Base-by-base conservation (phyloP, 2,113 vertebrate genomes). In the Nothobranchius furzeri region DNA sequence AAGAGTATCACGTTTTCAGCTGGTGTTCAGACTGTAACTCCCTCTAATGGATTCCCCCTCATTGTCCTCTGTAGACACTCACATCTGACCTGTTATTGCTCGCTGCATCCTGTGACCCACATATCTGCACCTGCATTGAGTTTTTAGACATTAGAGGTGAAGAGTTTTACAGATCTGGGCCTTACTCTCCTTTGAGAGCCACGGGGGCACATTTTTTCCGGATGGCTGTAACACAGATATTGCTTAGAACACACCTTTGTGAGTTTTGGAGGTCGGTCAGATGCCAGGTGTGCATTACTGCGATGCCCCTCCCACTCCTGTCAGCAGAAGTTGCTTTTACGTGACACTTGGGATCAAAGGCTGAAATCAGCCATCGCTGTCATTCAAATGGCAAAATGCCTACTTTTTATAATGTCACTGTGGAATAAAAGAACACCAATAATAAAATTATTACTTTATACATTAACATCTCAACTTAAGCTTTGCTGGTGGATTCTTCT, bases 171-270 rank as follows among this genome's bases (percentile, higher is more conserved):
- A 11, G 75, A 82, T 85, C 72, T 87, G 66, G 82, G 80, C 40
- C 78, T 83, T 9, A 17, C 52, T 71, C 82, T 79, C 82, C 83
- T 76, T 72, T 59, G 68, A 79, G 78, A 85, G 70, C 80, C 60
- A 82, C 24, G 40, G 9, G 43, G 69, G 74, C 81, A 79, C 68
- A 78, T 76, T 81, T 85, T 86, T 79, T 50, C 35, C 68, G 84
- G 88, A 88, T 87, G 83, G 88, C 84, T 82, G 70, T 24, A 61
- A 86, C 86, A 76, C 54, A 68, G 59, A 85, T 87, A 84, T 73
- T 82, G 86, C 82, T 85, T 76, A 76, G 74, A 81, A 85, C 74
- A 85, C 82, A 69, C 64, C 77, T 54, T 62, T 24, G 52, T 35
- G 55, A 70, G 70, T 87, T 84, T 83, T 85, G 49, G 76, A 89